These are phyloP conservation scores for Drosophila pseudoananassae DNA, from an alignment of 1,140 invertebrate genomes.

Conservation along the genomic window DNA sequence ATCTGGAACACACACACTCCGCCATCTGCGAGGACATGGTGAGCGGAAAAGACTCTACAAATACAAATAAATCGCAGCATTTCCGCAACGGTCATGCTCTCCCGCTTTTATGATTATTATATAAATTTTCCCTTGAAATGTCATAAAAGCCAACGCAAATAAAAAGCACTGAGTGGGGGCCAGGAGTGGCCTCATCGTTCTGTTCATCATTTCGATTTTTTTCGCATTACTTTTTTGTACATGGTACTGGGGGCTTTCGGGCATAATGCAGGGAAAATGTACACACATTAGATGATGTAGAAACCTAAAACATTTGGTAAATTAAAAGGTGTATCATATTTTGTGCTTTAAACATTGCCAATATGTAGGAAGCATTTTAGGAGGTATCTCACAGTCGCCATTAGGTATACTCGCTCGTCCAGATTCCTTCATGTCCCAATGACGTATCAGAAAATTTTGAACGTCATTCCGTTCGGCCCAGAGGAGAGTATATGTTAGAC, in stretches of 20 bases:
- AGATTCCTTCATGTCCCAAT: neutral
- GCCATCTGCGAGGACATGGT: constrained; percentile 10
- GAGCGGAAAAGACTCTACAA: constrained; percentile 61
- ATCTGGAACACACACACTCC: neutral
- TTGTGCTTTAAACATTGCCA: no score
- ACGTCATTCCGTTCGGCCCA: constrained; percentile 48
- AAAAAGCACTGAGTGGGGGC: constrained; percentile 43
- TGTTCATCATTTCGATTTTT: constrained; percentile 12
- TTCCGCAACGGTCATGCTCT: constrained; percentile 75
- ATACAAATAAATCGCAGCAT: constrained; percentile 78
- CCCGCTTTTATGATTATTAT: constrained; percentile 79
- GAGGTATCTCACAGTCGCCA: constrained; percentile 1
- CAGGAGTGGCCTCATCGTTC: constrained; percentile 34
- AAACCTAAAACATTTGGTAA: no score
- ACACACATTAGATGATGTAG: neutral
- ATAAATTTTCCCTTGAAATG: constrained; percentile 69
- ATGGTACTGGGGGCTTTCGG: neutral
- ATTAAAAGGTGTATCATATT: no score
- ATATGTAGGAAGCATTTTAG: neutral
- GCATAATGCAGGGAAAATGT: no score
- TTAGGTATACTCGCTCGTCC: neutral
- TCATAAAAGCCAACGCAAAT: constrained; percentile 71
- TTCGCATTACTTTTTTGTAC: neutral
- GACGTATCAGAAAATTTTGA: constrained; percentile 45
- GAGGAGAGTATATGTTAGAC: constrained; percentile 21